Conservation (phyloP, 2,888 invertebrate species). For the Melanchra persicariae region DNA sequence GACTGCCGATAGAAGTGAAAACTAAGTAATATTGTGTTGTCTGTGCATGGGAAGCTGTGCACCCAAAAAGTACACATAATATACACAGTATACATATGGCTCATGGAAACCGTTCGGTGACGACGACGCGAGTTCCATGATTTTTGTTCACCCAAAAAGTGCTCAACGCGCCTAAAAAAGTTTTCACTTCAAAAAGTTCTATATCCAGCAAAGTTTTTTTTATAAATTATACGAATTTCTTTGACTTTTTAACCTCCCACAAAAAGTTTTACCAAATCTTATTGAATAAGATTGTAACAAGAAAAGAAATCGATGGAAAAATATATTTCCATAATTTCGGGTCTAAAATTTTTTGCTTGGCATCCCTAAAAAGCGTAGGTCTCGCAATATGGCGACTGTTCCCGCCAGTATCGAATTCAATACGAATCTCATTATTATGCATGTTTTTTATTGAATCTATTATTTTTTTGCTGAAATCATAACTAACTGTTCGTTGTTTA, state of each 20-base stretch:
- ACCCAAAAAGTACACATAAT: too few relatives aligned
- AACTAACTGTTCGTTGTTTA: slow-evolving; percentile 44
- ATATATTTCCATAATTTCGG: slow-evolving; percentile 39
- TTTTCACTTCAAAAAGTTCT: too few relatives aligned
- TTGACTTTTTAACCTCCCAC: neutral
- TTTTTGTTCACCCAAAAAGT: too few relatives aligned
- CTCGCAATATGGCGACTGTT: slow-evolving; percentile 51
- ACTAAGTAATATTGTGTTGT: too few relatives aligned
- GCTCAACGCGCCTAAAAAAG: too few relatives aligned
- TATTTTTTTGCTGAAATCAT: slow-evolving; percentile 51
- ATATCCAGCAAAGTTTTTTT: neutral
- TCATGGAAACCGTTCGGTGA: too few relatives aligned
- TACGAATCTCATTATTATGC: slow-evolving; percentile 67
- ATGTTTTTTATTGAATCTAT: slow-evolving; percentile 67
- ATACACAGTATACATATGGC: too few relatives aligned
- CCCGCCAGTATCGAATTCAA: slow-evolving; percentile 58
- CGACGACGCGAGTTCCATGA: too few relatives aligned
- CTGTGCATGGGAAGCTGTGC: too few relatives aligned
- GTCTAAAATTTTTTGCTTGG: slow-evolving; percentile 27
- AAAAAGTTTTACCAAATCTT: slow-evolving; percentile 28
- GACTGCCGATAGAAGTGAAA: too few relatives aligned
- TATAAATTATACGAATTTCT: neutral
- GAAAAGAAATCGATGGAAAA: slow-evolving; percentile 36
- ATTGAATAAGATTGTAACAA: slow-evolving; percentile 33
- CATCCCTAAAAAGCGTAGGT: slow-evolving; percentile 56